Base-by-base conservation (phyloP, 2,888 invertebrate genomes). In the Pachycephus smyrnensis region DNA sequence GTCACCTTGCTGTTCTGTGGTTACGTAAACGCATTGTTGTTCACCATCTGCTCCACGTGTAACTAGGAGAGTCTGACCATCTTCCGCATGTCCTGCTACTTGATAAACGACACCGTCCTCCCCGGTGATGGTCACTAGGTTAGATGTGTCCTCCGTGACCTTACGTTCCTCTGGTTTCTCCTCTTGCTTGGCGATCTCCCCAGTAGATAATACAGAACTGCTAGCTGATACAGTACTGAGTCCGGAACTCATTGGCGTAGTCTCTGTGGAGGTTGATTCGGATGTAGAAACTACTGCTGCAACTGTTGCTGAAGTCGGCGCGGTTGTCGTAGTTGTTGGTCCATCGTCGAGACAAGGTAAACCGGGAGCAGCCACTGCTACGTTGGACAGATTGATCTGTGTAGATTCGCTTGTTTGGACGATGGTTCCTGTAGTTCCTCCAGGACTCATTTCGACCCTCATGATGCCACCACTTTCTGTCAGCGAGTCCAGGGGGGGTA, bases 101-200 rank as follows among this genome's bases (percentile, higher is more conserved):
- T 96, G 95, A 89, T 95, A 96, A 12, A 96, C 93, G 1, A 95
- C 95, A n/a, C 97, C 97, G 87, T 97, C 97, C 85, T 97, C 97
- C 0, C 96, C 96, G 0, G 96, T 95, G 69, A 97, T 96, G 87
- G 96, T 94, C 81, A 97, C 94, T 30, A 96, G 95, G 80, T 94
- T 93, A 37, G 94, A 94, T 77, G 87, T 84, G 40, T 90, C 89
- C 12, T 90, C 89, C 73, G 93, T 92, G 40, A 93, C 87, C 79
- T 94, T 90, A 35, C 94, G 94, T 75, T 95, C 95, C 85, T 95
- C 95, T 81, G 93, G 93, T n/a, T 93, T 92, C 80, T 93, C 93
- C 82, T 93, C 93, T 36, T 92, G 90, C 82, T 93, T 92, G 69
- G 75, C 79, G 9, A 75, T 81, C 12, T 86, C 86, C 23, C 68